Evolutionary conservation across 64 coral and sea anemone species (phyloP), one percentile per base, ranked within the genome.

Genomic region (Pocillopora verrucosa): DNA sequence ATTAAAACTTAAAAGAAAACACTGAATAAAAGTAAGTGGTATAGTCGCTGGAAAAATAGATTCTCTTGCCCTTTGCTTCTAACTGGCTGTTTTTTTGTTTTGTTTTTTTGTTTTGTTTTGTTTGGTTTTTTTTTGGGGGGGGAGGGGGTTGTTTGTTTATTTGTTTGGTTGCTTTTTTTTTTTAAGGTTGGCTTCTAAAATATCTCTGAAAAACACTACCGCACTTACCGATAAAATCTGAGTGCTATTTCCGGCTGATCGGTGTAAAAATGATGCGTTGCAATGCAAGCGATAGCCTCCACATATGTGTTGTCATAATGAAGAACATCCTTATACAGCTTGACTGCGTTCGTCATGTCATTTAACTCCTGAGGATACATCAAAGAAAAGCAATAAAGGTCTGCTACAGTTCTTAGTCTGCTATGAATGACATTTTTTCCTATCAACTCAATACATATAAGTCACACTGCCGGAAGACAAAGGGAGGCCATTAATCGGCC

Each of bases 211-310:
- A 69, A 38, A n/a, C 22, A 10, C 57, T 30, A 9, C 14, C 14
- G 36, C 16, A 51, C 84, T 88, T 57, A 91, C 93, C 93, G 90
- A 72, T 91, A 94, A 74, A 91, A 94, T 94, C 93, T 94, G 16
- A 98, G 77, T 4, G 96, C 96, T 25, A 98, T 98, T 67, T 98
- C 96, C 24, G 96, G 96, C 80, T 98, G 96, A 85, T 98, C 96
- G 17, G 96, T 98, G 65, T 98, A 98, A 87, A 98, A 98, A 77
- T 98, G 96, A 57, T 98, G 93, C 16, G 96, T 98, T 64, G 96
- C 96, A 25, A 98, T 94, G 83, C 96, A 98, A 61, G 96, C 96
- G 80, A 98, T 98, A 70, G 92, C 96, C 77, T 98, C 96, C 3
- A 98, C 92, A 72, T 98, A 90, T 20, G 96, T 98, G 60, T 92